Conservation (phyloP, 2,113 vertebrate species). For the Anas platyrhynchos region DNA sequence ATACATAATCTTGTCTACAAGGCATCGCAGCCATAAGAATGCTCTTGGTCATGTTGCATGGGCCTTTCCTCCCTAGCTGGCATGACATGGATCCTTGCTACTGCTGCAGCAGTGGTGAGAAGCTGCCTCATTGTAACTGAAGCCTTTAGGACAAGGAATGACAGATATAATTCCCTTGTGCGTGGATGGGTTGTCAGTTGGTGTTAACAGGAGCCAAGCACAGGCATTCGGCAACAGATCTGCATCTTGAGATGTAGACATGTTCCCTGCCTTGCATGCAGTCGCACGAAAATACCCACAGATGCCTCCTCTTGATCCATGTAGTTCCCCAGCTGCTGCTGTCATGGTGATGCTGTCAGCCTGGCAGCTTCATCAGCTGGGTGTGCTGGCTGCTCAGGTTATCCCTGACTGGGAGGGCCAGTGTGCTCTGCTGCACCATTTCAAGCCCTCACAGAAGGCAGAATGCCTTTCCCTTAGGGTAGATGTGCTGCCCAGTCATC, state of each 20-base stretch:
- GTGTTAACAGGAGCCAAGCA: constrained; percentile 7
- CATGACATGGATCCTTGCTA: neutral
- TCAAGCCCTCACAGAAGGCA: neutral
- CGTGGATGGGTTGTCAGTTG: constrained; percentile 15
- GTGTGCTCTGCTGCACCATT: neutral
- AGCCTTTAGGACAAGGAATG: constrained; percentile 24
- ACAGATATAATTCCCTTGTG: constrained; percentile 20
- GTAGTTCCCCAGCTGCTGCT: neutral
- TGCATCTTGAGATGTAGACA: neutral
- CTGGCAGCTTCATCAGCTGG: constrained; percentile 2
- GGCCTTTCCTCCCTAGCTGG: neutral
- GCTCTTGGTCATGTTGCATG: neutral
- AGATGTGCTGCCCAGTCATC: neutral
- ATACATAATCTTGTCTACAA: neutral
- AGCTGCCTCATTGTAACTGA: neutral
- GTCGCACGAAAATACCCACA: neutral
- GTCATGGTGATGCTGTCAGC: neutral
- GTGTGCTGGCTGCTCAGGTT: neutral
- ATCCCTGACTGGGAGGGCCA: neutral
- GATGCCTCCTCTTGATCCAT: neutral
- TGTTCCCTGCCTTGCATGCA: neutral
- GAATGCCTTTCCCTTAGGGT: neutral
- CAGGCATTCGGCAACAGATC: neutral
- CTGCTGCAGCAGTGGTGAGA: neutral
- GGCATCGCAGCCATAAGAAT: neutral